Conservation (phyloP, 2,113 vertebrate genomes). For the Nycticorax nycticorax region DNA sequence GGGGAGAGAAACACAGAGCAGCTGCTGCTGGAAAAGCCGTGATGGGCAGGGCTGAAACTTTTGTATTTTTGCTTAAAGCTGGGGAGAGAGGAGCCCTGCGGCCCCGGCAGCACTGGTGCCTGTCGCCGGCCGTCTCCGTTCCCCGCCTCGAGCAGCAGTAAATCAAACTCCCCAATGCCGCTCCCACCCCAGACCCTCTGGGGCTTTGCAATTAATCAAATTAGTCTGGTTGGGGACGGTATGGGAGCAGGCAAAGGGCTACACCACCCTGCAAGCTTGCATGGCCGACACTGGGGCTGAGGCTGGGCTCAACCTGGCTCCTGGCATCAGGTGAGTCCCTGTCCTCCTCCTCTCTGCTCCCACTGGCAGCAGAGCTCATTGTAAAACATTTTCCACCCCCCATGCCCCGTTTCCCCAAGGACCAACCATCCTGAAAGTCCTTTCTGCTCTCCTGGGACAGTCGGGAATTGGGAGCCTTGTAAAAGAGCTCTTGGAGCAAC, state of each 20-base stretch:
- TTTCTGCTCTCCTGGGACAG: neutral
- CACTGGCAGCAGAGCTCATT: fast-evolving
- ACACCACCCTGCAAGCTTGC: fast-evolving
- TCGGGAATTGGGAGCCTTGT: fast-evolving
- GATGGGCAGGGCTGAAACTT: fast-evolving
- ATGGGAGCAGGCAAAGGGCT: neutral
- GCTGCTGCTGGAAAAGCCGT: neutral
- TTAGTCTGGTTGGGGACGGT: fast-evolving
- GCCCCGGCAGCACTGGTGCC: fast-evolving
- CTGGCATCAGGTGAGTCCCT: neutral
- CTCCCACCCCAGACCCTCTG: neutral
- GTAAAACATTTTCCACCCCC: fast-evolving
- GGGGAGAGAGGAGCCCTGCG: neutral
- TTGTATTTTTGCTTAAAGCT: fast-evolving
- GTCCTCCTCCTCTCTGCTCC: neutral
- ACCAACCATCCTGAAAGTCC: neutral
- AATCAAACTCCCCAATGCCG: neutral
- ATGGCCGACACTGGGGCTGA: fast-evolving
- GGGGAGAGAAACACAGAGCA: neutral
- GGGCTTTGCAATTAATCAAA: neutral
- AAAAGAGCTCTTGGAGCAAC: neutral
- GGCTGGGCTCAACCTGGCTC: fast-evolving
- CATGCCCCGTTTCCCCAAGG: neutral
- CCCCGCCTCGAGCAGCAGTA: fast-evolving
- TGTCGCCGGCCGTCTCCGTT: fast-evolving